Evolutionary conservation across 2,113 vertebrate species (phyloP).

Genomic region (Bubo blakistoni): DNA sequence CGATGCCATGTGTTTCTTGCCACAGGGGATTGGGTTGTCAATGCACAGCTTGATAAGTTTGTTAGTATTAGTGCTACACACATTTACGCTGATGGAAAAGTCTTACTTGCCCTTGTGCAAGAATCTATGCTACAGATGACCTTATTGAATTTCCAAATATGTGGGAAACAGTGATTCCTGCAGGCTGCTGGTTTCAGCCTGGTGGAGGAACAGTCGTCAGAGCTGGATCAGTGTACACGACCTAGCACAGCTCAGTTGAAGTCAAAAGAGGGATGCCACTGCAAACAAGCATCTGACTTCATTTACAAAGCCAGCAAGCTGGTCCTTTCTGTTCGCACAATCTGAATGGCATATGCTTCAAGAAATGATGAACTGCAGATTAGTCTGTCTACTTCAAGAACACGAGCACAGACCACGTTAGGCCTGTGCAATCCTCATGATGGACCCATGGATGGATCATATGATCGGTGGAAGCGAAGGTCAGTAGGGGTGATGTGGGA

Average conservation of each 20-base stretch:
- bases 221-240: neutral
- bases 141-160: neutral
- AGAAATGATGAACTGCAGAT: neutral
- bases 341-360: neutral
- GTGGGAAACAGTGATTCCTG: neutral
- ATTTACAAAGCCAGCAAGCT: neutral
- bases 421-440: neutral
- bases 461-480: accelerated
- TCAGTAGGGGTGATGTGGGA: neutral
- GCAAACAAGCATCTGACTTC: neutral
- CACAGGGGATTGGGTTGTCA: neutral
- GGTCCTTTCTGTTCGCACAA: neutral
- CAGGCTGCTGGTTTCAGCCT: neutral
- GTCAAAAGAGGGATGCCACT: neutral
- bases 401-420: neutral
- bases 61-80: neutral
- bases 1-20: neutral
- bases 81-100: neutral
- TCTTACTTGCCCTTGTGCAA: neutral
- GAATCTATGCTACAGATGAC: neutral
- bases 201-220: neutral
- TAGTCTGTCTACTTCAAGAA: neutral
- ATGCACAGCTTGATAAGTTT: neutral
- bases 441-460: accelerated
- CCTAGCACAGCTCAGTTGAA: neutral